A percentile compares a stretch with the other conserved stretches of the same genome.
Conservation (phyloP, 2,113 vertebrate genomes). For the Odontesthes bonariensis region DNA sequence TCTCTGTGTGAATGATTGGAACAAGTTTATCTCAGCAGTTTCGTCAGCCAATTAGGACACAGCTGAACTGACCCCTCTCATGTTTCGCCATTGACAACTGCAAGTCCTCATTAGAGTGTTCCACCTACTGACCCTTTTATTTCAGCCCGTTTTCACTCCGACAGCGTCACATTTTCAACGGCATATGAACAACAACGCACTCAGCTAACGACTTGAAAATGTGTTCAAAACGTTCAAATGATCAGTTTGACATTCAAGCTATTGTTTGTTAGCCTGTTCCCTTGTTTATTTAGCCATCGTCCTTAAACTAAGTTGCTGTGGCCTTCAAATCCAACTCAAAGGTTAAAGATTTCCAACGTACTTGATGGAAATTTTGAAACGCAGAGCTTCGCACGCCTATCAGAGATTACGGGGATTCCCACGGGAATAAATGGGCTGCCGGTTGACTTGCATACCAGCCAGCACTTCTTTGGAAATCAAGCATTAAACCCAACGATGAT, state of each 20-base stretch:
- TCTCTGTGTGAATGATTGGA: constrained; percentile 76
- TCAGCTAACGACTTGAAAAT: no score
- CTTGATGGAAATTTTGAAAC: neutral
- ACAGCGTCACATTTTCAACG: neutral
- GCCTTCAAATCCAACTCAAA: no score
- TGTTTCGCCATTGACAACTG: constrained; percentile 39
- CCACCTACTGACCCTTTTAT: constrained; percentile 12
- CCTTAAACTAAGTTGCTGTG: neutral
- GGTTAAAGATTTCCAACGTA: neutral
- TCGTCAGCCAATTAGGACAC: constrained; percentile 72
- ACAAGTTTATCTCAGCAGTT: constrained; percentile 68
- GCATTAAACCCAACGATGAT: neutral
- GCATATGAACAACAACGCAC: no score
- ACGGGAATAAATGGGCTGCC: no score
- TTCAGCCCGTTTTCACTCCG: neutral
- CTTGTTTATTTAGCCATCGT: neutral
- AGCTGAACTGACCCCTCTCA: constrained; percentile 40
- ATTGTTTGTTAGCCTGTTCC: neutral
- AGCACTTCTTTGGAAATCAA: neutral
- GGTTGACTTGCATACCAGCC: neutral
- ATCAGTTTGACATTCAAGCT: neutral
- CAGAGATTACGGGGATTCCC: no score
- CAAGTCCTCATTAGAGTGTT: constrained; percentile 46
- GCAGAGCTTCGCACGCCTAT: neutral
- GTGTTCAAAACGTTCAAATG: no score